Percentiles rank a stretch among this genome's conserved stretches.
Conservation (phyloP, 2,797 vertebrate species). For the Erethizon dorsatum region DNA sequence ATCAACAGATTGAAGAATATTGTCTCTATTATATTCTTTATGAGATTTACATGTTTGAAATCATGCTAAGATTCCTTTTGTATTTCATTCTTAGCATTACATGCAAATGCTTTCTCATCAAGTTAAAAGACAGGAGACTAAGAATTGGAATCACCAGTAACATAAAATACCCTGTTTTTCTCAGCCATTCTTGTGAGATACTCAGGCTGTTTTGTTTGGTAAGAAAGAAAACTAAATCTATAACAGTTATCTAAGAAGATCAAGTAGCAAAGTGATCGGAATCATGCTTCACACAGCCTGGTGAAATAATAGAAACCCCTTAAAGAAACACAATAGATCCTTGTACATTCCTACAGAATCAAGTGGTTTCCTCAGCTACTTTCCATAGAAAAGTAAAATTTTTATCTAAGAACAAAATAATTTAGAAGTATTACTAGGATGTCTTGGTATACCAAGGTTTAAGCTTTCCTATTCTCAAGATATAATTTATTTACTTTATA, state of each 20-base stretch:
- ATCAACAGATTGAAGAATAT: neutral
- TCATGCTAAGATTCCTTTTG: neutral
- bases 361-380: neutral
- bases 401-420: neutral
- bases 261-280: neutral
- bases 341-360: neutral
- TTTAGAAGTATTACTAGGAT: neutral
- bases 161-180: neutral
- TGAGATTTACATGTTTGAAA: neutral
- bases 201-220: neutral
- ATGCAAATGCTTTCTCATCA: neutral
- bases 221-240: constrained; percentile 2
- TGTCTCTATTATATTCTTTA: neutral
- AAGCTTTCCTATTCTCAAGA: neutral
- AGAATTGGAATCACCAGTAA: neutral
- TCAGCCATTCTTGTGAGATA: neutral
- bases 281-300: neutral
- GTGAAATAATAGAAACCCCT: neutral
- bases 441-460: neutral
- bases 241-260: constrained; percentile 4
- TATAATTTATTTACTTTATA: neutral
- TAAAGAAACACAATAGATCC: neutral
- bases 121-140: constrained; percentile 20
- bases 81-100: neutral
- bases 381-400: neutral